These are phyloP conservation scores for Tragelaphus buxtoni DNA, from an alignment of 2,113 vertebrate species.

Conservation along the genomic window DNA sequence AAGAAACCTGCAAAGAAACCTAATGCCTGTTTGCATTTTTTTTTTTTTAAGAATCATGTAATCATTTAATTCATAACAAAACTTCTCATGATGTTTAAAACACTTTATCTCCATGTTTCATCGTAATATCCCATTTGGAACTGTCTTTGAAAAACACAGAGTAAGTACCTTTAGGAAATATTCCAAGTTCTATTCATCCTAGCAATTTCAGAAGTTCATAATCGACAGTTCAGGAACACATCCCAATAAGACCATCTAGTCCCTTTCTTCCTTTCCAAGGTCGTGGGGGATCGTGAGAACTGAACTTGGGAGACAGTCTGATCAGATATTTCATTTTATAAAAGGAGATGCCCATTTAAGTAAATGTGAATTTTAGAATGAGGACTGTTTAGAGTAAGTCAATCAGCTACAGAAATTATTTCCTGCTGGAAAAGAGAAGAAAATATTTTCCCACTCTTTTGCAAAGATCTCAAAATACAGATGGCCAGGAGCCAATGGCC, in stretches of 20 bases:
- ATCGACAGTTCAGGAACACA: constrained; percentile 55
- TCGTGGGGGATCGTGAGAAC: constrained; percentile 44
- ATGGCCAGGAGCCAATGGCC: constrained; percentile 32
- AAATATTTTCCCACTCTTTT: constrained; percentile 66
- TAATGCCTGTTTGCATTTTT: neutral
- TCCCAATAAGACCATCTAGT: constrained; percentile 63
- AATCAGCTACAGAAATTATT: constrained; percentile 46
- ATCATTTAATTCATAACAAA: constrained; percentile 11
- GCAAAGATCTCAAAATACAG: constrained; percentile 64
- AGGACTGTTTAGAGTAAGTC: constrained; percentile 48
- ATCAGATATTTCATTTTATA: neutral
- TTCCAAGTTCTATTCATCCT: constrained; percentile 36
- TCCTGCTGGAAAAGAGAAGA: constrained; percentile 59
- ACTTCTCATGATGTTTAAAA: constrained; percentile 8
- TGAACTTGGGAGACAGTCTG: constrained; percentile 23
- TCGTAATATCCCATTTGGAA: neutral
- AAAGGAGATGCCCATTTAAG: neutral
- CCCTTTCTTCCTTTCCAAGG: constrained; percentile 67
- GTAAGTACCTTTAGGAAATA: constrained; percentile 46
- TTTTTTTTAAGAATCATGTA: neutral
- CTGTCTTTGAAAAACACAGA: neutral
- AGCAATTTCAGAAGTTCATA: constrained; percentile 65
- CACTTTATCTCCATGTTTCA: neutral
- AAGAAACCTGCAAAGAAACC: constrained; percentile 29
- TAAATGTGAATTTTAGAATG: constrained; percentile 42